A percentile compares a stretch with the other conserved stretches of the same genome.
Conservation (phyloP, 2,888 invertebrate genomes). For the Protophormia terraenovae region DNA sequence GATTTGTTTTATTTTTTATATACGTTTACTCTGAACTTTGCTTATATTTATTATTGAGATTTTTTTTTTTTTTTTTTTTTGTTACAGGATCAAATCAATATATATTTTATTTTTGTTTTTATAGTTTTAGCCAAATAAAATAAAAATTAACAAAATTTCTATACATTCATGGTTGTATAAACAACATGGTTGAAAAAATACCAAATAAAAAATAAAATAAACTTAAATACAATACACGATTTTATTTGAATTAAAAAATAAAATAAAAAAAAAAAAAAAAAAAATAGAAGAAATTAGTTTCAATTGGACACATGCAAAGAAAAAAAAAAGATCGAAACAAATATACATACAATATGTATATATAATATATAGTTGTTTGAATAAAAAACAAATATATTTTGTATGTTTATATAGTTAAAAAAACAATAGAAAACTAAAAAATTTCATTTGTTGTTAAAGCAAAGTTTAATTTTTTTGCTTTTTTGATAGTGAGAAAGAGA, state of each 20-base stretch:
- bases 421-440: constrained; percentile 34
- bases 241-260: constrained; percentile 45
- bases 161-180: constrained; percentile 55
- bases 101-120: background rate
- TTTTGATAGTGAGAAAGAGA: constrained; percentile 42
- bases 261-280: background rate
- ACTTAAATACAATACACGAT: constrained; percentile 48
- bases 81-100: constrained; percentile 50
- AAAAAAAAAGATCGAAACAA: constrained; percentile 18
- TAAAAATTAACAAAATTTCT: constrained; percentile 58
- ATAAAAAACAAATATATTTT: constrained; percentile 21
- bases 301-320: constrained; percentile 68
- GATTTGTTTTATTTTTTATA: background rate
- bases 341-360: background rate
- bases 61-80: background rate
- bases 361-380: background rate
- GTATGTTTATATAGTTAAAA: constrained; percentile 12
- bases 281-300: constrained; percentile 52
- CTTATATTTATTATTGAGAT: constrained; percentile 14
- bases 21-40: constrained; percentile 58
- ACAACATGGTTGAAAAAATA: constrained; percentile 53
- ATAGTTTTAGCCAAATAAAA: constrained; percentile 52
- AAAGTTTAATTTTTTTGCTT: constrained; percentile 1
- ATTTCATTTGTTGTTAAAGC: constrained; percentile 34
- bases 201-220: constrained; percentile 14